These are phyloP conservation scores for Drosophila bifasciata DNA, from an alignment of 1,140 invertebrate species.

Conservation along the genomic window DNA sequence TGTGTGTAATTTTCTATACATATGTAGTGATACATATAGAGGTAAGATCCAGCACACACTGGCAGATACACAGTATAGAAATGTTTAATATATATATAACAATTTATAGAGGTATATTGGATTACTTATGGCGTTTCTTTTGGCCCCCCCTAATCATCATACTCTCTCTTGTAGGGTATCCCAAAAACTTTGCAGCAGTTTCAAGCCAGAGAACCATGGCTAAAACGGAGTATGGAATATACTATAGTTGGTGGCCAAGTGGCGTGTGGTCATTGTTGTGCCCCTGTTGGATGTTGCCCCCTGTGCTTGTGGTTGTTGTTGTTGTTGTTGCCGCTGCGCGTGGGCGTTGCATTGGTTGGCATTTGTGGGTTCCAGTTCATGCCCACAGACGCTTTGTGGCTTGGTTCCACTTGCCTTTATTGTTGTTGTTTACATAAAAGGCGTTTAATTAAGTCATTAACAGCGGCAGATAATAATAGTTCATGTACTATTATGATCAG, in stretches of 20 bases:
- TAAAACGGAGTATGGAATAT: conserved; percentile 53
- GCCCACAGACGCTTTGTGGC: conserved; percentile 46
- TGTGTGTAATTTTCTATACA: too few relatives aligned
- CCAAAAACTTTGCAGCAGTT: conserved; percentile 35
- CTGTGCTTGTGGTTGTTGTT: not conserved
- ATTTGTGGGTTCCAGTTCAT: conserved; percentile 61
- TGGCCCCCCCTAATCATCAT: too few relatives aligned
- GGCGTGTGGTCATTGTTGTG: conserved; percentile 51
- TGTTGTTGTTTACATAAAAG: conserved; percentile 61
- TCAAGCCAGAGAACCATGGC: conserved; percentile 54
- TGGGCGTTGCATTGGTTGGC: conserved; percentile 59
- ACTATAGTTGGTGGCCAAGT: conserved; percentile 42
- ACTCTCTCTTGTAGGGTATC: not conserved
- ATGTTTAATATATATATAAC: too few relatives aligned
- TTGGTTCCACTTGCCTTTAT: conserved; percentile 15
- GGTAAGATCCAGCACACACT: too few relatives aligned
- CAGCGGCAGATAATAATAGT: conserved; percentile 47
- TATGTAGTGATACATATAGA: too few relatives aligned
- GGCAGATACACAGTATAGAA: too few relatives aligned
- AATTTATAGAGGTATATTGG: too few relatives aligned
- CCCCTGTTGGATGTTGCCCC: too few relatives aligned
- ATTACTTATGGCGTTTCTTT: too few relatives aligned
- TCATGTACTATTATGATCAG: conserved; percentile 4
- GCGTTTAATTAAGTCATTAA: conserved; percentile 78
- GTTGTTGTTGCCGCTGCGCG: conserved; percentile 41